phyloP scores from a whole-genome alignment of 2,797 vertebrate species.

The Coregonus suidteri region DNA sequence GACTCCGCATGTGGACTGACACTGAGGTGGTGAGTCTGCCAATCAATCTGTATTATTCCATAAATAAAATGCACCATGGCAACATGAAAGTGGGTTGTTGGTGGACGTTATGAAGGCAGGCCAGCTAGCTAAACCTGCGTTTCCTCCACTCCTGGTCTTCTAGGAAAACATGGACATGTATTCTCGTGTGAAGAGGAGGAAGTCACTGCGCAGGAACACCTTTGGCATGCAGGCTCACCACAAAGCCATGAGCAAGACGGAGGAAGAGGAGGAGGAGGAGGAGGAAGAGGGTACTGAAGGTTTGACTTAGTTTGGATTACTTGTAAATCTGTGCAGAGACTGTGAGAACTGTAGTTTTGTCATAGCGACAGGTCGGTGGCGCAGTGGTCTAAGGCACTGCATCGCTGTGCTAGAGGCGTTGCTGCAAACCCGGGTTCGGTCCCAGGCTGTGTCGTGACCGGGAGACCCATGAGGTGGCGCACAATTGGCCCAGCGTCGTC shows the following conservation, averaged over 20 bases:
- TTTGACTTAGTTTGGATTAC: slow-evolving; percentile 30
- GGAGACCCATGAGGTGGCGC: too few relatives aligned
- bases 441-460: too few relatives aligned
- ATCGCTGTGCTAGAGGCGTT: too few relatives aligned
- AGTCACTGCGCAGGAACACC: slow-evolving; percentile 91
- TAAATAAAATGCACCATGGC: neutral
- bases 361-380: too few relatives aligned
- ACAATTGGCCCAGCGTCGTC: too few relatives aligned
- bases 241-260: slow-evolving; percentile 88
- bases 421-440: too few relatives aligned
- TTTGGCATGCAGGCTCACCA: slow-evolving; percentile 94
- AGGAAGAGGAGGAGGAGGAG: slow-evolving; percentile 48
- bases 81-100: neutral
- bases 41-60: neutral
- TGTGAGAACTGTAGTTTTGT: neutral
- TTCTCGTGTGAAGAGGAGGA: slow-evolving; percentile 96
- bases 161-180: slow-evolving; percentile 99
- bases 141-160: slow-evolving; percentile 25
- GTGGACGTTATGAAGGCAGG: neutral
- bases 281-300: slow-evolving; percentile 85
- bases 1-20: slow-evolving; percentile 98
- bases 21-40: slow-evolving; percentile 89
- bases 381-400: too few relatives aligned
- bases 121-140: neutral
- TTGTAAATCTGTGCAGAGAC: neutral